Evolutionary conservation across 2,888 invertebrate species (phyloP), one percentile per base, ranked within the genome.

Genomic region (Coleophora deauratella): DNA sequence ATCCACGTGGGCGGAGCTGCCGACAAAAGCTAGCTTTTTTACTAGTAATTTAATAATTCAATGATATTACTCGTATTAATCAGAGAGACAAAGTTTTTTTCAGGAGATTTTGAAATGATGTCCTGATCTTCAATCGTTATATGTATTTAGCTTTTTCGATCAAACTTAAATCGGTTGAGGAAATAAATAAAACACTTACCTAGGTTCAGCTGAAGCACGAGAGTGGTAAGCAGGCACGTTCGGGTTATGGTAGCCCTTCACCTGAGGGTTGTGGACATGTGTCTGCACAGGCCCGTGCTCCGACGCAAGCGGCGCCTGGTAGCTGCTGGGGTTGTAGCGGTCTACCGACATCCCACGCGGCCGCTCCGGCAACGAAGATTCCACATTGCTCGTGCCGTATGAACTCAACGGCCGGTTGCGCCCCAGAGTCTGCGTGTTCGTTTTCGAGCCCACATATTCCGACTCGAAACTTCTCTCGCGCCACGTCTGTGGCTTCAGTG

Each of bases 161-260:
- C 21, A 21, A 21, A 4, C 6, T 21, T 21, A 21, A 21, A 4
- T 21, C 6, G 3, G 21, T 21, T 21, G 21, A 3, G 3, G 21
- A 6, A 4, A 4, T 35, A 27, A 30, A 28, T 38, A 30, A 15
- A 31, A 11, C 3, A 44, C 59, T 68, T 52, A 82, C 85, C 82
- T 79, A 54, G 80, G 75, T 77, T 85, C 85, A 65, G 73, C 82
- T 60, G 85, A 81, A 57, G 76, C 75, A 66, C 78, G 82, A 44
- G 69, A 66, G 54, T 75, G 85, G 59, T 73, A 88, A 62, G 74
- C 88, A 66, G 79, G 85, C 58, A 77, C 77, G 44, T 66, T 77
- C n/a, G 77, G 86, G 62, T 81, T 82, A 54, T 81, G 78, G 50
- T 79, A 72, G 38, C 68, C 65, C 44, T 68, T 68, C 12, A 9